A percentile compares a stretch with the other conserved stretches of the same genome.
phyloP scores from a whole-genome alignment of 2,113 vertebrate genomes.

The Gallinago undulata region DNA sequence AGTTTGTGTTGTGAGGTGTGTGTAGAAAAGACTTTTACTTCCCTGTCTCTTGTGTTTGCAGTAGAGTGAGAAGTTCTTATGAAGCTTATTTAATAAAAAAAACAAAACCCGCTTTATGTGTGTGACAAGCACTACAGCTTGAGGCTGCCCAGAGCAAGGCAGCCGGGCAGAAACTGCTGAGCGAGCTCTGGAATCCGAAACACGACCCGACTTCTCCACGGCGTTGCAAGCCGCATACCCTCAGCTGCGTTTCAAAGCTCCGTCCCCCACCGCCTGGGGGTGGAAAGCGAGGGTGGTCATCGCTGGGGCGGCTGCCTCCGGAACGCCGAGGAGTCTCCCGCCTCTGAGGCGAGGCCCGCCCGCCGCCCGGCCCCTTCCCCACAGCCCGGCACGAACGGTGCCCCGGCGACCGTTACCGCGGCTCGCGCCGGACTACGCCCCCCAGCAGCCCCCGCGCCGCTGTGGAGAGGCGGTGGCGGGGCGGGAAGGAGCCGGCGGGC shows the following conservation, averaged over 20 bases:
- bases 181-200: background rate
- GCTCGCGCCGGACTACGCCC: background rate
- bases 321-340: background rate
- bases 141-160: accelerated
- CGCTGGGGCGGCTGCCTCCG: no score
- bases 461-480: background rate
- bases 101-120: accelerated
- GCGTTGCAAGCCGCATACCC: no score
- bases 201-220: no score
- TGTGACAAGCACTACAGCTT: accelerated
- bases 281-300: accelerated
- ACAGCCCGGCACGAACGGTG: accelerated
- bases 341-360: background rate
- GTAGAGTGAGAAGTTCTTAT: accelerated
- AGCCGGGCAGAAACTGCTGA: background rate
- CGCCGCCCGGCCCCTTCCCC: background rate
- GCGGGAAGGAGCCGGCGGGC: background rate
- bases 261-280: background rate
- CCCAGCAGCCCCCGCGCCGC: background rate
- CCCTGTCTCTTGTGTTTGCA: accelerated
- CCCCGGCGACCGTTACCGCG: background rate
- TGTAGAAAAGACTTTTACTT: accelerated
- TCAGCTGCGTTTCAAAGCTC: background rate
- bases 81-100: no score
- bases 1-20: background rate